Conservation (phyloP, 2,113 vertebrate species). For the Hepsetus odoe region DNA sequence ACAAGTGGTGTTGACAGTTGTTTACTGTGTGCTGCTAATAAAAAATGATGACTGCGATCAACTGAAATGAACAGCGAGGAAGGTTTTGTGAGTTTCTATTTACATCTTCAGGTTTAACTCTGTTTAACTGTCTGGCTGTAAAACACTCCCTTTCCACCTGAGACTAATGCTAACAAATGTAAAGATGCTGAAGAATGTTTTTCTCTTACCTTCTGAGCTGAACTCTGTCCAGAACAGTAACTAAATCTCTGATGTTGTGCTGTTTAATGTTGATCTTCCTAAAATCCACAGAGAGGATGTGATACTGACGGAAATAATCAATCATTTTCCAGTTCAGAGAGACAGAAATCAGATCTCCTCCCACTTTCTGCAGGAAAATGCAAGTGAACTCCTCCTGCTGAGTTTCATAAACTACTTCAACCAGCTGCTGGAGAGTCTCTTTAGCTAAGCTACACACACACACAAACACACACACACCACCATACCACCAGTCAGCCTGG, state of each 20-base stretch:
- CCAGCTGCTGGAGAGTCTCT: constrained; percentile 40
- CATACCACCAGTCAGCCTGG: constrained; percentile 48
- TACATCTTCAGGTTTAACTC: no score
- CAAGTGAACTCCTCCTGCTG: constrained; percentile 45
- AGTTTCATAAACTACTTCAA: constrained; percentile 44
- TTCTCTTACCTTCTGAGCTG: constrained; percentile 42
- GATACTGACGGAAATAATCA: constrained; percentile 43
- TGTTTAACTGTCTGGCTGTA: no score
- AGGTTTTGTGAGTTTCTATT: no score
- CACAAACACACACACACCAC: background rate
- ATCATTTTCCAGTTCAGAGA: constrained; percentile 47
- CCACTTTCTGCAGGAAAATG: constrained; percentile 46
- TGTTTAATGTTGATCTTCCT: constrained; percentile 33
- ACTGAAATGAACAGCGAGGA: no score
- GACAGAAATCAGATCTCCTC: constrained; percentile 46
- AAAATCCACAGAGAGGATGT: constrained; percentile 46
- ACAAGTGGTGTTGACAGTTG: no score
- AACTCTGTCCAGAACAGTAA: constrained; percentile 45
- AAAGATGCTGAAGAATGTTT: no score
- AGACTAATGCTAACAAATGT: no score
- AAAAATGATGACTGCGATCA: no score
- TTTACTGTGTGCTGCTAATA: no score
- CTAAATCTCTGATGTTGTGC: constrained; percentile 28
- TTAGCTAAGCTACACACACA: constrained; percentile 21
- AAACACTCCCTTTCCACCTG: background rate